Evolutionary conservation across 2,113 vertebrate genomes (phyloP).

Genomic region (Paraplagusia blochii): DNA sequence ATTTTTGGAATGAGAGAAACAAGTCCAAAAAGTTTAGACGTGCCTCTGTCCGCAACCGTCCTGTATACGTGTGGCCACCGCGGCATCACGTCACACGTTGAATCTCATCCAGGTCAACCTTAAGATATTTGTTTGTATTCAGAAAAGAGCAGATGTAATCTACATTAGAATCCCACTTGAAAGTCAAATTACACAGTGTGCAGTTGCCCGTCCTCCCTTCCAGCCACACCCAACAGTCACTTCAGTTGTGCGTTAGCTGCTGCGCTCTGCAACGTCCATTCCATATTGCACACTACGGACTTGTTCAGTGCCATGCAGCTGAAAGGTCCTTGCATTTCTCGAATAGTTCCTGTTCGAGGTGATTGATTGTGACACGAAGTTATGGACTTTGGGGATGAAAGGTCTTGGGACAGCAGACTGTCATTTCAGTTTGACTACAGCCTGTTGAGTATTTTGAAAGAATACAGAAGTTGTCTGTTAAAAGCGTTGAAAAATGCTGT

Average conservation of each 20-base stretch:
- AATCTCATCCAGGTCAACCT: neutral
- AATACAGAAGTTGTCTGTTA: neutral
- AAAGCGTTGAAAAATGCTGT: neutral
- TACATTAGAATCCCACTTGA: constrained; percentile 8
- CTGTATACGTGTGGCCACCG: neutral
- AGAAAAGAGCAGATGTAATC: neutral
- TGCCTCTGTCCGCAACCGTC: neutral
- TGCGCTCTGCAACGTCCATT: constrained; percentile 9
- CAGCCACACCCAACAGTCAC: constrained; percentile 73
- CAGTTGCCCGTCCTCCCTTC: constrained; percentile 43
- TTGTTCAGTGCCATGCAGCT: constrained; percentile 10
- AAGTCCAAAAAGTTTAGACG: constrained; percentile 5
- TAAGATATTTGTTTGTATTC: neutral
- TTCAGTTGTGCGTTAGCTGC: constrained; percentile 22
- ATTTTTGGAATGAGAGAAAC: constrained; percentile 49
- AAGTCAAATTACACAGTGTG: constrained; percentile 42
- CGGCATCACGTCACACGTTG: constrained; percentile 1
- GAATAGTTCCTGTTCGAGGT: constrained; percentile 44
- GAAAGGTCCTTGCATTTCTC: constrained; percentile 38
- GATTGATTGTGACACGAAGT: constrained; percentile 35
- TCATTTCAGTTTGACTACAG: neutral
- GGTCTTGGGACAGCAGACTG: neutral
- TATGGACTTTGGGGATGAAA: neutral
- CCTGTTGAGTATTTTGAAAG: neutral
- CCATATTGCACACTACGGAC: constrained; percentile 7